A percentile compares a stretch with the other conserved stretches of the same genome.
phyloP scores from a whole-genome alignment of 2,888 invertebrate genomes.

The Exephanes ischioxanthus region DNA sequence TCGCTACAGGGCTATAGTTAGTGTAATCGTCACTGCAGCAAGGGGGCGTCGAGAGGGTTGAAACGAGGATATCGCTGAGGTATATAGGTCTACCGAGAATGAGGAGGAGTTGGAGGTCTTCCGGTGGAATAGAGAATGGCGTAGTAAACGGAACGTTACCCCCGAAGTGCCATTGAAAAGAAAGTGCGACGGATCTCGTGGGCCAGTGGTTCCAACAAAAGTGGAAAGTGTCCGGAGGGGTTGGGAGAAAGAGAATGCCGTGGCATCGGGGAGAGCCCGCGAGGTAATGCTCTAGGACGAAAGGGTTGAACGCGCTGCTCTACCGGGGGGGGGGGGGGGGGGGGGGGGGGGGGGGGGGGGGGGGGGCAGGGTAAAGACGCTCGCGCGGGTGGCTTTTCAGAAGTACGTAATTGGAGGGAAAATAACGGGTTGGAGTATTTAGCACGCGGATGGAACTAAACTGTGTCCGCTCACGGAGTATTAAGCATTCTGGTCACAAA shows the following conservation, averaged over 20 bases:
- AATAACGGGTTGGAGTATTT: slow-evolving; percentile 58
- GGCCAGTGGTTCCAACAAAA: slow-evolving; percentile 47
- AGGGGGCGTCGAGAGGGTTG: slow-evolving; percentile 7
- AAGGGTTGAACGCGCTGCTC: slow-evolving; percentile 39
- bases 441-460: slow-evolving; percentile 53
- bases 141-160: slow-evolving; percentile 59
- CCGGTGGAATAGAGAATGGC: slow-evolving; percentile 38
- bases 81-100: background rate
- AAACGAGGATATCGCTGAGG: slow-evolving; percentile 10
- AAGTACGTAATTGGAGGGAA: slow-evolving; percentile 63
- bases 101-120: slow-evolving; percentile 13
- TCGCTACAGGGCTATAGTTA: slow-evolving; percentile 41
- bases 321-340: background rate
- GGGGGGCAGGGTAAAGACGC: background rate
- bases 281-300: slow-evolving; percentile 19
- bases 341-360: background rate
- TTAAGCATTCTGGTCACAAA: slow-evolving; percentile 59
- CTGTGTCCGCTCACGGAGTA: slow-evolving; percentile 54
- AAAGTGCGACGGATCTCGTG: slow-evolving; percentile 46
- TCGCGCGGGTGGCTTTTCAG: slow-evolving; percentile 32
- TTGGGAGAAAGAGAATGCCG: slow-evolving; percentile 9
- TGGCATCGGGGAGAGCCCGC: background rate
- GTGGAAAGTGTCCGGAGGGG: slow-evolving; percentile 45
- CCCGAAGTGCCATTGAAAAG: slow-evolving; percentile 60
- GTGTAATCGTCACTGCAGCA: slow-evolving; percentile 43